These are phyloP conservation scores for Crambe crambe DNA, from an alignment of 37 sponge, comb jelly and placozoan species.

Conservation along the genomic window DNA sequence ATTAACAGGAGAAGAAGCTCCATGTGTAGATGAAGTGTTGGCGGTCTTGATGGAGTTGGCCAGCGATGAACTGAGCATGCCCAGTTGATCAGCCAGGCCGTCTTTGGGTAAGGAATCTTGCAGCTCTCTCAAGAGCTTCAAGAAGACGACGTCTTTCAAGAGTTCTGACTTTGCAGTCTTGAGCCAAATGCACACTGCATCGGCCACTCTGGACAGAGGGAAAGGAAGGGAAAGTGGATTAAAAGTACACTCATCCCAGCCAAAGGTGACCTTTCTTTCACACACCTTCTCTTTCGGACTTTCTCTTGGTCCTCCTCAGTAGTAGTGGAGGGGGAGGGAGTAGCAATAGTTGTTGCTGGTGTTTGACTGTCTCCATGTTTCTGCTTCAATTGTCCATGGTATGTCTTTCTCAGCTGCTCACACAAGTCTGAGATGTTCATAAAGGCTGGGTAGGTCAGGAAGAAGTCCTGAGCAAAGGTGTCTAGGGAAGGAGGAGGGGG, in stretches of 20 bases:
- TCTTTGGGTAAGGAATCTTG: conserved; percentile 45
- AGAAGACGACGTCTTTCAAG: conserved; percentile 53
- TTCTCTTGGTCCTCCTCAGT: conserved; percentile 10
- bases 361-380: not conserved
- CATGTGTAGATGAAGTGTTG: not conserved
- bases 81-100: conserved; percentile 22
- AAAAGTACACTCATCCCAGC: not conserved
- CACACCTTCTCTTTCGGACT: conserved; percentile 36
- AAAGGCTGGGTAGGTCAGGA: conserved; percentile 82
- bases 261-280: not conserved
- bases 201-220: conserved; percentile 42
- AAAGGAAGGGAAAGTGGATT: not conserved
- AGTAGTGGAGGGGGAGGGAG: no score
- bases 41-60: conserved; percentile 40
- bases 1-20: not conserved
- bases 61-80: conserved; percentile 20
- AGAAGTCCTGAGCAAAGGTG: conserved; percentile 82
- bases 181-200: conserved; percentile 54
- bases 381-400: conserved; percentile 3
- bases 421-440: conserved; percentile 66
- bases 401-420: conserved; percentile 40
- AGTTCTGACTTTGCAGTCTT: conserved; percentile 47
- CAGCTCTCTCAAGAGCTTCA: conserved; percentile 46
- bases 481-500: conserved; percentile 10
- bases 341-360: no score